Base-by-base conservation (phyloP, 2,888 invertebrate genomes). In the Shargacucullia verbasci region DNA sequence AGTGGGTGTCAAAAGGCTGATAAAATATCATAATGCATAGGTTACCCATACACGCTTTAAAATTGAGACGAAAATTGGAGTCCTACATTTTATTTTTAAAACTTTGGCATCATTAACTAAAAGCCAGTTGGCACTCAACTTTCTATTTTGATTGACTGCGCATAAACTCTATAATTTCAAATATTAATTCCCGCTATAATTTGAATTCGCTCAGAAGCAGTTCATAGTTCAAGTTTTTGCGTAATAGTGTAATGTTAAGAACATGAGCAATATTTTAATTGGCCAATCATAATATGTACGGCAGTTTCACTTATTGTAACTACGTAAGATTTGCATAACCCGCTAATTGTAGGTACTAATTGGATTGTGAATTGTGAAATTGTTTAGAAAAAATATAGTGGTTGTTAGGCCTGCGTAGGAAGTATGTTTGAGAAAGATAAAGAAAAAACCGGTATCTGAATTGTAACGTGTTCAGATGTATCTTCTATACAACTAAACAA, bases 181-280 rank as follows among this genome's bases (percentile, higher is more conserved):
- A 81, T 81, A 84, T 83, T 84, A 86, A 87, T 86, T 84, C 81
- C 76, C 62, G 67, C 68, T 66, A 73, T 80, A 82, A 80, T 76
- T 81, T 79, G 59, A 73, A 78, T 79, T 83, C 79, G 71, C 79
- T 86, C 78, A 78, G 72, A 80, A 81, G 76, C 83, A 69, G 86
- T 85, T 86, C 86, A 86, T 64, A 86, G 86, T 85, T 87, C 84
- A 81, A 60, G 64, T 62, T 77, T 70, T 86, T 81, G 80, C 78
- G 75, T 76, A 83, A 85, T 77, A 64, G 77, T 73, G 75, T 76
- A 84, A 85, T 78, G 67, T 76, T 80, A 61, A 76, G 64, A 74
- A 71, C 68, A 73, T 76, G 64, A 74, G 72, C 68, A 73, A 77
- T 75, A 77, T 79, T 82, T 85, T 84, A 84, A 81, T 82, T 84